Base-by-base conservation (phyloP, 1,140 invertebrate genomes). In the Rhizoglyphus robini region DNA sequence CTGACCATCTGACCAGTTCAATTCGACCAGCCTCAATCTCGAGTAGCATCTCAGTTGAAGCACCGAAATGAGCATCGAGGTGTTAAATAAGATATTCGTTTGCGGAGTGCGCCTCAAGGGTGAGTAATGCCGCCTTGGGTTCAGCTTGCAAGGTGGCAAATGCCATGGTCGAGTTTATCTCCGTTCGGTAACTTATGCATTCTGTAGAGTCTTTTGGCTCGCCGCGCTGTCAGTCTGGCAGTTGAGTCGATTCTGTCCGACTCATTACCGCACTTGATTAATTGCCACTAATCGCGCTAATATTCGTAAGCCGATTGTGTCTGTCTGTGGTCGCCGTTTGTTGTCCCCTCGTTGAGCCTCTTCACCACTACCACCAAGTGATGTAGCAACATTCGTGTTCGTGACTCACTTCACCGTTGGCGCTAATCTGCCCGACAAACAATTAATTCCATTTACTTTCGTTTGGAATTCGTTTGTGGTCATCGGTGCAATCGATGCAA, bases 201-300 rank as follows among this genome's bases (percentile, higher is more conserved):
- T n/a, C n/a, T n/a, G n/a, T n/a, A n/a, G n/a, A n/a, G n/a, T n/a
- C n/a, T n/a, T n/a, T n/a, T n/a, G n/a, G n/a, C n/a, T n/a, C n/a
- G n/a, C n/a, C n/a, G n/a, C n/a, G n/a, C n/a, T n/a, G n/a, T n/a
- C n/a, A n/a, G n/a, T n/a, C n/a, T n/a, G n/a, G n/a, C n/a, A n/a
- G n/a, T n/a, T n/a, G n/a, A n/a, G n/a, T n/a, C n/a, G 15, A 25
- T 54, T 32, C 51, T 20, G 23, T 54, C 8, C 15, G 15, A 23
- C 51, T 54, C 51, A 54, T 54, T 54, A 54, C 51, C 20, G 5
- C 23, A 54, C 15, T 54, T 54, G 51, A 54, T 54, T 54, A 54
- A 54, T 54, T 54, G 20, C 20, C 20, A 23, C 20, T 54, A 54
- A 54, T 54, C 51, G 51, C 20, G 8, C 51, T 54, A 54, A 54